Evolutionary conservation across 2,888 invertebrate species (phyloP).

Genomic region (Trichacis sp.): DNA sequence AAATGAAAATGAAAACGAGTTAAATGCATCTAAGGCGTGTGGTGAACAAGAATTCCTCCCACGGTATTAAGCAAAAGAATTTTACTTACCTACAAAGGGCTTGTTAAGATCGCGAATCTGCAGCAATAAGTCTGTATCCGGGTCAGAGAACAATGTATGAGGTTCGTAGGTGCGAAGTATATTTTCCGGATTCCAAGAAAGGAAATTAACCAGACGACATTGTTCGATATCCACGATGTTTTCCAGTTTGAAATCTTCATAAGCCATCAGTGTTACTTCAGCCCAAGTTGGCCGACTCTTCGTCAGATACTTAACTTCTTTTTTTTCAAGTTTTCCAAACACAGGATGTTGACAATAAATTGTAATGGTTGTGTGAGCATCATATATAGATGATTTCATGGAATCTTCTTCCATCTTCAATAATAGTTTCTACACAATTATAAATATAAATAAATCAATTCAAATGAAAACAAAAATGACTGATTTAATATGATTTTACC

Average conservation of each 20-base stretch:
- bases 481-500: too few species aligned
- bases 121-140: constrained; percentile 73
- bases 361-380: constrained; percentile 75
- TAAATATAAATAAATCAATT: constrained; percentile 6
- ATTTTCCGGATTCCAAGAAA: constrained; percentile 66
- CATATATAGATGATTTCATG: constrained; percentile 66
- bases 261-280: constrained; percentile 74
- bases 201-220: constrained; percentile 79
- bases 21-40: too few species aligned
- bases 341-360: constrained; percentile 76
- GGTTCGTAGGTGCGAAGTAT: not conserved
- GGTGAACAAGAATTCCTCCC: constrained; percentile 75
- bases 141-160: not conserved
- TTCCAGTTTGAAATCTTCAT: constrained; percentile 73
- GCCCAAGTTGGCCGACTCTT: constrained; percentile 71
- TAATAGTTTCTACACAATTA: constrained; percentile 70
- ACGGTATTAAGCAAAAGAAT: constrained; percentile 71
- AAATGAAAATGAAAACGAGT: not conserved
- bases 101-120: constrained; percentile 75
- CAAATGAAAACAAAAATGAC: not conserved
- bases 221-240: constrained; percentile 74
- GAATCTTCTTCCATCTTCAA: constrained; percentile 75
- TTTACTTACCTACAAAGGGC: constrained; percentile 68
- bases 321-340: constrained; percentile 71
- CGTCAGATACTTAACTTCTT: constrained; percentile 74